These are phyloP conservation scores for Hyposoter dolosus DNA, from an alignment of 2,888 invertebrate species.

Conservation along the genomic window DNA sequence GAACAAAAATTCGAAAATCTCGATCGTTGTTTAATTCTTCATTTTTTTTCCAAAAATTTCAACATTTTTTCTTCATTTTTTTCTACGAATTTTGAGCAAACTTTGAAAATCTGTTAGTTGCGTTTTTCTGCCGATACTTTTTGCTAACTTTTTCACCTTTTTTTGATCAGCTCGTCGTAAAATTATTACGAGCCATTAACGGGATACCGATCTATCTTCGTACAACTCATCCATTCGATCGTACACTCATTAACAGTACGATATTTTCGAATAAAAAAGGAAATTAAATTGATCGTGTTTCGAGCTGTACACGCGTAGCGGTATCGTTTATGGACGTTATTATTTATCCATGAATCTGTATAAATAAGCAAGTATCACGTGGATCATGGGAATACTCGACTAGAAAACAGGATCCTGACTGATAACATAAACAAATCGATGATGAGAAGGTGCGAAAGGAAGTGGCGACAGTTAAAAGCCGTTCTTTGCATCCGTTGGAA, in stretches of 20 bases:
- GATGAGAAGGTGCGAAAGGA: conserved; percentile 45
- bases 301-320: conserved; percentile 14
- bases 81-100: conserved; percentile 8
- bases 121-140: conserved; percentile 18
- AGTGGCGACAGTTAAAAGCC: conserved; percentile 54
- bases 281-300: background rate
- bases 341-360: background rate
- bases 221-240: background rate
- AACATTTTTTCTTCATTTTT: background rate
- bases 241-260: background rate
- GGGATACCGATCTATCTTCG: conserved; percentile 39
- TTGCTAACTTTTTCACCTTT: conserved; percentile 18
- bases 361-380: conserved; percentile 1
- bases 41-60: conserved; percentile 11
- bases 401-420: conserved; percentile 20
- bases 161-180: background rate
- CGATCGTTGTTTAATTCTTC: conserved; percentile 1
- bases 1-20: background rate
- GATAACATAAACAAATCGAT: conserved; percentile 52
- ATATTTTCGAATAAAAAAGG: background rate
- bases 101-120: background rate
- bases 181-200: conserved; percentile 33
- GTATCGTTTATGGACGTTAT: conserved; percentile 19
- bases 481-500: conserved; percentile 54
- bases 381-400: background rate